These are phyloP conservation scores for Lasioglossum figueresi DNA, from an alignment of 2,888 invertebrate genomes.

Conservation along the genomic window DNA sequence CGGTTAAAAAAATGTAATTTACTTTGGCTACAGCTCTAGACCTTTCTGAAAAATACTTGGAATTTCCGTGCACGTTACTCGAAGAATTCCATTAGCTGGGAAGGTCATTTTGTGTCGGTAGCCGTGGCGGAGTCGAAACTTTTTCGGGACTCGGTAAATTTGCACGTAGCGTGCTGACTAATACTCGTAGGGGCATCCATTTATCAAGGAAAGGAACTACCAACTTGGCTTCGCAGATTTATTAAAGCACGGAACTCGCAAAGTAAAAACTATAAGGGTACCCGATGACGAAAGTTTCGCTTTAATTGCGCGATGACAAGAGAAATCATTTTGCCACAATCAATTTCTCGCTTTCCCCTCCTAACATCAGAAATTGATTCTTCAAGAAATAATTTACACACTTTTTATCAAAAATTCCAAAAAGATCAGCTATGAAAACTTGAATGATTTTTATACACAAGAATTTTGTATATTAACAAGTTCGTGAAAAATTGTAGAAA, in stretches of 20 bases:
- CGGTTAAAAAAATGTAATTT: background rate
- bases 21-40: background rate
- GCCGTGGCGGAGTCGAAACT: conserved; percentile 7
- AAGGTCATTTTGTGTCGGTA: conserved; percentile 7
- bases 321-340: background rate
- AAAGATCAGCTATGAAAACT: background rate
- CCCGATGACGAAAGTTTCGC: background rate
- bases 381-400: background rate
- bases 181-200: conserved; percentile 4
- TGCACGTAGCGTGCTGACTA: conserved; percentile 19
- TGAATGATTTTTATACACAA: background rate
- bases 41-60: background rate
- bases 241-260: conserved; percentile 7
- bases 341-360: background rate
- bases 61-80: conserved; percentile 19
- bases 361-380: background rate
- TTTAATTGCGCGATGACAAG: background rate
- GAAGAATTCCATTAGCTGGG: conserved; percentile 19
- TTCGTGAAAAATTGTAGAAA: no score
- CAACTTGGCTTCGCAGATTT: background rate
- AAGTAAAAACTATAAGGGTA: background rate
- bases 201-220: background rate
- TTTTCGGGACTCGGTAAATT: conserved; percentile 19
- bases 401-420: background rate
- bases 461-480: background rate